These are phyloP conservation scores for Sinohyriopsis cumingii DNA, from an alignment of 2,888 invertebrate genomes.

Conservation along the genomic window DNA sequence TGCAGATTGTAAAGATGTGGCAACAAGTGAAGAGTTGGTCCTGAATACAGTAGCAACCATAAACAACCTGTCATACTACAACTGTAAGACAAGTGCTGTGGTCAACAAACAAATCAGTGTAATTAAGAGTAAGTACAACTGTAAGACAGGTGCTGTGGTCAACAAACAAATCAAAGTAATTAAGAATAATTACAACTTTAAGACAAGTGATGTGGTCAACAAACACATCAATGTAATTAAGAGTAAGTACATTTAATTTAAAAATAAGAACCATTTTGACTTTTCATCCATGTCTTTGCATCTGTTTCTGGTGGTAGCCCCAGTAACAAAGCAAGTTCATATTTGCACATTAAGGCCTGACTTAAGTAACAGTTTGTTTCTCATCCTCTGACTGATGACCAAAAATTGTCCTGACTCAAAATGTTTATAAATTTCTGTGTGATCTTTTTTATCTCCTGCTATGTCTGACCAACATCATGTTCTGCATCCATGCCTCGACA, in stretches of 20 bases:
- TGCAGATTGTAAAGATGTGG: constrained; percentile 63
- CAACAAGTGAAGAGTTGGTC: constrained; percentile 79
- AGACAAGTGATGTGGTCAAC: constrained; percentile 53
- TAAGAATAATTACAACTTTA: constrained; percentile 59
- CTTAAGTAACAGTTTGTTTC: no score
- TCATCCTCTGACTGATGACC: no score
- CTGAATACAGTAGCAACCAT: constrained; percentile 86
- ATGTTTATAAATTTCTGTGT: no score
- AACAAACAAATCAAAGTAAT: constrained; percentile 66
- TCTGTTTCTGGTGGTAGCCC: no score
- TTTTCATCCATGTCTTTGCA: no score
- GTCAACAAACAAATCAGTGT: constrained; percentile 64
- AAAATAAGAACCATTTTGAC: no score
- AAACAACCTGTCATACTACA: constrained; percentile 84
- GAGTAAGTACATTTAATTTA: constrained; percentile 54
- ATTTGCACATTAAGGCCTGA: no score
- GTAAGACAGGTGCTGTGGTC: constrained; percentile 52
- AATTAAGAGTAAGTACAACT: constrained; percentile 65
- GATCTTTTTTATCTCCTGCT: no score
- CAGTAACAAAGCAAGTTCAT: no score
- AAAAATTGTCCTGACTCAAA: no score
- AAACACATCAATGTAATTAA: constrained; percentile 66
- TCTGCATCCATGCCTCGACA: no score
- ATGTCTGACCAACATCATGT: no score
- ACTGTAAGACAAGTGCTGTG: constrained; percentile 57